These are phyloP conservation scores for Machaerirhynchus nigripectus DNA, from an alignment of 2,113 vertebrate genomes.

Conservation along the genomic window DNA sequence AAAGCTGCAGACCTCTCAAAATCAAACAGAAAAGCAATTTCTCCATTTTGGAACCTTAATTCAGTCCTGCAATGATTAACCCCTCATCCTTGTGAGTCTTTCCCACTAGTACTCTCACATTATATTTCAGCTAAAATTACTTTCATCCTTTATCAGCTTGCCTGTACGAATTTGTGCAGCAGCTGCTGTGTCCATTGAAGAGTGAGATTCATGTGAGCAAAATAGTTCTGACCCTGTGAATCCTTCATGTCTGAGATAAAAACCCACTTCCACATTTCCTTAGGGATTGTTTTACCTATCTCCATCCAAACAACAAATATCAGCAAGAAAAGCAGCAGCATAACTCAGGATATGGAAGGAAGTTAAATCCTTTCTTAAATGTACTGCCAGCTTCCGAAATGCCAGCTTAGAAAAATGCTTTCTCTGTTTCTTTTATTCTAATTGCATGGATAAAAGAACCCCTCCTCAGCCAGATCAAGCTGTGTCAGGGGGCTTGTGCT, in stretches of 20 bases:
- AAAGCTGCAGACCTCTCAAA: slow-evolving; percentile 47
- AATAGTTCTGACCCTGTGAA: slow-evolving; percentile 46
- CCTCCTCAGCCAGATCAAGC: background rate
- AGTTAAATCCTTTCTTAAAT: background rate
- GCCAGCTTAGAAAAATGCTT: background rate
- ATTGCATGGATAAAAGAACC: slow-evolving; percentile 10
- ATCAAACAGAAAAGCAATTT: slow-evolving; percentile 61
- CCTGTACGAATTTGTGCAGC: slow-evolving; percentile 54
- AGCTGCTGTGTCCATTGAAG: slow-evolving; percentile 53
- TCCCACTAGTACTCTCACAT: slow-evolving; percentile 42
- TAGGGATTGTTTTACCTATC: slow-evolving; percentile 54
- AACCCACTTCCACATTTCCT: slow-evolving; percentile 44
- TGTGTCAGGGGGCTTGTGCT: background rate
- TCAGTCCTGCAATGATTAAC: slow-evolving; percentile 64
- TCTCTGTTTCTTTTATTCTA: background rate
- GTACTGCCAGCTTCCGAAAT: background rate
- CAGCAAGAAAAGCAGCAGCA: background rate
- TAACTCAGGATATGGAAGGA: slow-evolving; percentile 5
- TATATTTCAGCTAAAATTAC: slow-evolving; percentile 68
- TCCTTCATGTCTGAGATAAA: slow-evolving; percentile 35
- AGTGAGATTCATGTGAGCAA: slow-evolving; percentile 54
- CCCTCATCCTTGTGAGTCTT: slow-evolving; percentile 51
- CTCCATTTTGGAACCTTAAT: slow-evolving; percentile 42
- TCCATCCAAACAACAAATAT: slow-evolving; percentile 40
- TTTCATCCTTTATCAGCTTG: slow-evolving; percentile 66